A percentile compares a stretch with the other conserved stretches of the same genome.
phyloP scores from a whole-genome alignment of 2,113 vertebrate genomes.

The Tauraco erythrolophus region DNA sequence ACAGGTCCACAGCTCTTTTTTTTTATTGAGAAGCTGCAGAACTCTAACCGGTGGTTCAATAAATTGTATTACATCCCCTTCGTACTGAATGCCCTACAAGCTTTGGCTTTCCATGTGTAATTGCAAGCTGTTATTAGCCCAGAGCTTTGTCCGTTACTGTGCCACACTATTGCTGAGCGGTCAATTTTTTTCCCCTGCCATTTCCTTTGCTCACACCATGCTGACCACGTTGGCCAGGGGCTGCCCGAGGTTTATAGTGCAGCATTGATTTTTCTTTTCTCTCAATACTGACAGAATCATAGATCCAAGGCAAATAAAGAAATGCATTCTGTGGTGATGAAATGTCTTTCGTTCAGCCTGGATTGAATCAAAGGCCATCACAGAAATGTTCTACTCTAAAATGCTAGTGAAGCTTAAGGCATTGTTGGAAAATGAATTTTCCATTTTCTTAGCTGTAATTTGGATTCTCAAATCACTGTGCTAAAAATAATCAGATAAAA shows the following conservation, averaged over 20 bases:
- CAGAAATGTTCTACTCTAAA: constrained; percentile 79
- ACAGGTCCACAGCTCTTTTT: constrained; percentile 53
- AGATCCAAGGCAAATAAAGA: constrained; percentile 98
- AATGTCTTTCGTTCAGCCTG: constrained; percentile 91
- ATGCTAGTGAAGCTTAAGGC: constrained; percentile 77
- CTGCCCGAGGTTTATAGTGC: constrained; percentile 84
- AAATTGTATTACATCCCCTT: constrained; percentile 82
- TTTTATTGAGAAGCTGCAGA: constrained; percentile 79
- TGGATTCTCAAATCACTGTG: constrained; percentile 71
- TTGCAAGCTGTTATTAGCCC: constrained; percentile 85
- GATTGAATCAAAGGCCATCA: constrained; percentile 90
- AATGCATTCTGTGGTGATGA: constrained; percentile 94
- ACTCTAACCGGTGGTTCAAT: constrained; percentile 80
- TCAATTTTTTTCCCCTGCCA: constrained; percentile 85
- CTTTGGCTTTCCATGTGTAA: constrained; percentile 84
- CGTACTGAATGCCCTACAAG: constrained; percentile 77
- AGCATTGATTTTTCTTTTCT: constrained; percentile 96
- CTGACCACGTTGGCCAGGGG: constrained; percentile 86
- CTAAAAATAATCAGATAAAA: constrained; percentile 74
- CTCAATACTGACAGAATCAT: constrained; percentile 98
- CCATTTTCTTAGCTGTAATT: constrained; percentile 77
- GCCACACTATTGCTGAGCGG: constrained; percentile 85
- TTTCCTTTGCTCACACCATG: constrained; percentile 85
- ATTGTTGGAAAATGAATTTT: constrained; percentile 81
- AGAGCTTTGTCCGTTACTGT: constrained; percentile 82